Evolutionary conservation across 2,113 vertebrate species (phyloP).

Genomic region (Promerops cafer): DNA sequence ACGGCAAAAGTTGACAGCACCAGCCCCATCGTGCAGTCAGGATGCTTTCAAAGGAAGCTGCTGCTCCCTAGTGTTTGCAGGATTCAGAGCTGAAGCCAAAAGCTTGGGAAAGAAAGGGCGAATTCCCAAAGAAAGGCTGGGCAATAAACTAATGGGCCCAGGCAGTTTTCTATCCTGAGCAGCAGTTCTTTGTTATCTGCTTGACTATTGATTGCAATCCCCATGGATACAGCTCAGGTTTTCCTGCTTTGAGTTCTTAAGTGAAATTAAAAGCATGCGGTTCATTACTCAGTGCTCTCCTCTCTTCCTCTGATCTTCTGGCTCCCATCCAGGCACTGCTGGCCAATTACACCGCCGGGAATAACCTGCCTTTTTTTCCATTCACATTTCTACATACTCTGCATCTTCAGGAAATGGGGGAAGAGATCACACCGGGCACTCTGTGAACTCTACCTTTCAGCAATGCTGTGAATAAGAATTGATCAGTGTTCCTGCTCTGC

Average conservation of each 20-base stretch:
- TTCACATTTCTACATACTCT: constrained; percentile 21
- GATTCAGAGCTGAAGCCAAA: constrained; percentile 22
- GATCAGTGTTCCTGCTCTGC: neutral
- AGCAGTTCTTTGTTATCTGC: constrained; percentile 60
- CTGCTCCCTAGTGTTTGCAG: constrained; percentile 70
- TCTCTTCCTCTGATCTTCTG: constrained; percentile 34
- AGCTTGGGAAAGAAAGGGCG: neutral
- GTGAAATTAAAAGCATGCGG: constrained; percentile 67
- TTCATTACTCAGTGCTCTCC: constrained; percentile 52
- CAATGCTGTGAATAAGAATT: neutral
- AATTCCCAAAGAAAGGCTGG: constrained; percentile 5
- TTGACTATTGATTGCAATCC: constrained; percentile 60
- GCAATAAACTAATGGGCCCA: constrained; percentile 56
- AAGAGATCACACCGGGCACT: neutral
- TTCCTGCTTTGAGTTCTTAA: constrained; percentile 63
- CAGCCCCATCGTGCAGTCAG: neutral
- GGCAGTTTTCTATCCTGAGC: constrained; percentile 34
- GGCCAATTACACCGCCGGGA: constrained; percentile 49
- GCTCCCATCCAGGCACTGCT: constrained; percentile 4
- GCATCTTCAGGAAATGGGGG: constrained; percentile 27
- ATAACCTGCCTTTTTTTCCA: neutral
- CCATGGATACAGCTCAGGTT: constrained; percentile 62
- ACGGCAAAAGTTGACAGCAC: constrained; percentile 16
- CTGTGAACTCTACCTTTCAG: neutral
- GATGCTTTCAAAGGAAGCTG: constrained; percentile 63